Evolutionary conservation across 2,888 invertebrate species (phyloP).

Genomic region (Aphodius sticticus): DNA sequence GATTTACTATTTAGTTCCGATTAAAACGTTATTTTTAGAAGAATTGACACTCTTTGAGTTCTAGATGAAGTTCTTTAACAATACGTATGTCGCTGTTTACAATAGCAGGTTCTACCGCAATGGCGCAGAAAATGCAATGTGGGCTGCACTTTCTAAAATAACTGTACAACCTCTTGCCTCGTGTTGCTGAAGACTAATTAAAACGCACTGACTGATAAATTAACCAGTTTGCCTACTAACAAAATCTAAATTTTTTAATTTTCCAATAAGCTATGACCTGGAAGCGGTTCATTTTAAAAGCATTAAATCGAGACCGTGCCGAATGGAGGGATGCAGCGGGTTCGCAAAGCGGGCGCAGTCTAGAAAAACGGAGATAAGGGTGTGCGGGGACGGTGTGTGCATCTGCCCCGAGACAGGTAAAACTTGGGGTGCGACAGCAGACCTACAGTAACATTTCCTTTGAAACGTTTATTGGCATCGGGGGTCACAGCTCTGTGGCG

Average conservation of each 20-base stretch:
- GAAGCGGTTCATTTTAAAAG: neutral
- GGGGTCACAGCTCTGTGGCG: neutral
- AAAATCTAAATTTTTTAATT: neutral
- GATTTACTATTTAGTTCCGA: too few species aligned
- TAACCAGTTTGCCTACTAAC: neutral
- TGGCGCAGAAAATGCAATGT: neutral
- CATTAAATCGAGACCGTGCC: neutral
- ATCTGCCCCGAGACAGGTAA: neutral
- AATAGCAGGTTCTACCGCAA: neutral
- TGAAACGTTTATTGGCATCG: neutral
- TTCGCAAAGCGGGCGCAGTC: neutral
- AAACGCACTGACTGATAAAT: neutral
- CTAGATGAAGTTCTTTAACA: too few species aligned
- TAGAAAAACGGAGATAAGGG: neutral
- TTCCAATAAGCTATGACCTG: neutral
- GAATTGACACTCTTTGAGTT: too few species aligned
- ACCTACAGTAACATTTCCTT: neutral
- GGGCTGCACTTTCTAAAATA: constrained; percentile 13
- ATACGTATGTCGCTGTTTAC: too few species aligned
- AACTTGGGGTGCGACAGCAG: neutral
- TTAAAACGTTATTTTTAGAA: too few species aligned
- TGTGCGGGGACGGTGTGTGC: neutral
- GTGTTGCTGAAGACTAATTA: neutral
- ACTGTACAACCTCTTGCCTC: neutral
- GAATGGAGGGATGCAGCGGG: neutral